Base-by-base conservation (phyloP, 2,888 invertebrate genomes). In the Drosophila hamatofila region DNA sequence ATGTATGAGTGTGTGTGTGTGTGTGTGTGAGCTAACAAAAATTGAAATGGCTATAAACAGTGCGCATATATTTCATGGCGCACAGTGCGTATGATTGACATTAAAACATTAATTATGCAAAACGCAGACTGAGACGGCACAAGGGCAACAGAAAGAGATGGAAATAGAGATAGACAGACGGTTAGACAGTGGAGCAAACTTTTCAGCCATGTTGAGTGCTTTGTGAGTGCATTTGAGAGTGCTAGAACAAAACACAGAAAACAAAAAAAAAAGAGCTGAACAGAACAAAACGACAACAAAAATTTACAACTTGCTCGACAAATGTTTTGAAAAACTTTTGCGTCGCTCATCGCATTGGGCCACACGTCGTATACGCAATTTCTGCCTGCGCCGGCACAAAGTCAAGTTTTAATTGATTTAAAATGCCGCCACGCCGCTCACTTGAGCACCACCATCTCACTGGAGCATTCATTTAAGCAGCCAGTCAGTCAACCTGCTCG, bases 51-150 rank as follows among this genome's bases (percentile, higher is more conserved):
- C 63, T 64, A 71, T 78, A 83, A 83, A 66, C 73, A 67, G 65
- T 65, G 75, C 59, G 80, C 88, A 88, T 88, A 74, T 75, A 86
- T 86, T 88, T 86, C 70, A 72, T 75, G 86, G 86, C 83, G 57
- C 78, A 86, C 88, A 81, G 86, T 81, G 88, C 85, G 78, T 86
- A 86, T 88, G 88, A 86, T 86, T 86, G 85, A 83, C 85, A 86
- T 86, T 88, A 88, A 88, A 78, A 74, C 80, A 86, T 88, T 86
- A 86, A 86, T 88, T 88, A 86, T 86, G 86, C 80, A 78, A 78
- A 75, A 72, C 73, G 76, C 66, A 72, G 62, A 64, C 74, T 59
- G 61, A 37, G 59, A 44, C 30, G 41, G 23, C 44, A n/a, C 30
- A 35, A 30, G 16, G 37, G 18, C 11, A 42, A 51, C 51, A 37